Percentiles rank a stretch among this genome's conserved stretches.
Conservation (phyloP, 2,797 vertebrate species). For the Chlorospingus flavigularis region DNA sequence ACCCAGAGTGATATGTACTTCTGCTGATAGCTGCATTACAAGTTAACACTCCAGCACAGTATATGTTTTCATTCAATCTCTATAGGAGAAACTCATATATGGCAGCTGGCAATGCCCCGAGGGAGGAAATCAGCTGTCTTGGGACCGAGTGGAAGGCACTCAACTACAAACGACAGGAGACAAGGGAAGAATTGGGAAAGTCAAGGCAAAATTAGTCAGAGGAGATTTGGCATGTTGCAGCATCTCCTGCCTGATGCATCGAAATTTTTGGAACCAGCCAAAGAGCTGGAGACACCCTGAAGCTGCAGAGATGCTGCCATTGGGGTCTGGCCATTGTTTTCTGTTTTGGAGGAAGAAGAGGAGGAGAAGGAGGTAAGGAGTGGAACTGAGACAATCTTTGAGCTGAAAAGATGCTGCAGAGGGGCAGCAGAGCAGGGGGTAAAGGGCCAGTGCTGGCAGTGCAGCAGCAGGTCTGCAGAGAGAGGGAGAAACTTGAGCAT, state of each 20-base stretch:
- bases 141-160: conserved; percentile 36
- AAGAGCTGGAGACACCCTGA: background rate
- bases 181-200: background rate
- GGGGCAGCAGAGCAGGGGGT: background rate
- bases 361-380: background rate
- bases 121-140: conserved; percentile 42
- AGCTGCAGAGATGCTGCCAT: background rate
- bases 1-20: conserved; percentile 65
- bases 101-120: conserved; percentile 42
- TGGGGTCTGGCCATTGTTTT: background rate
- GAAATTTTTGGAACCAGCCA: background rate
- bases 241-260: background rate
- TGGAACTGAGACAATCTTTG: conserved; percentile 43
- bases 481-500: background rate
- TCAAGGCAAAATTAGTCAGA: conserved; percentile 24
- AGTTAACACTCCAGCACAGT: conserved; percentile 48
- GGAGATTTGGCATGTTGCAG: background rate
- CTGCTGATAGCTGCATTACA: conserved; percentile 63
- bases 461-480: background rate
- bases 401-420: background rate
- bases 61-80: conserved; percentile 63
- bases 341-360: background rate
- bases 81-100: conserved; percentile 58
- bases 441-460: background rate
- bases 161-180: conserved; percentile 20